Evolutionary conservation across 2,888 invertebrate genomes (phyloP).

Genomic region (Anagyrus pseudococci): DNA sequence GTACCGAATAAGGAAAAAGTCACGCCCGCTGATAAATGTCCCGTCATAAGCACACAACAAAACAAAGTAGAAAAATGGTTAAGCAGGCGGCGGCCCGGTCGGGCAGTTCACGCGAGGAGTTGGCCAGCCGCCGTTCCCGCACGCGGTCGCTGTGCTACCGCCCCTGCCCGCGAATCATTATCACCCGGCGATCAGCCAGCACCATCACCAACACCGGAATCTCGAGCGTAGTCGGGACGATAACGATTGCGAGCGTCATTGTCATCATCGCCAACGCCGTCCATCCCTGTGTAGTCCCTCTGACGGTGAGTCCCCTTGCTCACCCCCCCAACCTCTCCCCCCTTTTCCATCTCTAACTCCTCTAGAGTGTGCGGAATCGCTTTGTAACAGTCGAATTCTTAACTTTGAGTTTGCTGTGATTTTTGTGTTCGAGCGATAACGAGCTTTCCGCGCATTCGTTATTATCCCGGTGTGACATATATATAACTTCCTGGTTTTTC

Average conservation of each 20-base stretch:
- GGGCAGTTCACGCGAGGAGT: constrained; percentile 54
- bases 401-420: too few relatives aligned
- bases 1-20: too few relatives aligned
- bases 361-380: too few relatives aligned
- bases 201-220: constrained; percentile 41
- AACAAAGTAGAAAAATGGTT: constrained; percentile 13
- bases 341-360: too few relatives aligned
- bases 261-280: constrained; percentile 11
- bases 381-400: too few relatives aligned
- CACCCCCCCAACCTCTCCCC: not conserved
- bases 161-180: constrained; percentile 62
- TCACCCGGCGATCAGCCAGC: constrained; percentile 43
- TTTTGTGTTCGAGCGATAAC: too few relatives aligned
- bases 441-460: too few relatives aligned
- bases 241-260: constrained; percentile 16
- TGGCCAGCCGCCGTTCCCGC: constrained; percentile 64
- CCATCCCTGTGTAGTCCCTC: constrained; percentile 27
- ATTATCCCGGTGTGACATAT: too few relatives aligned
- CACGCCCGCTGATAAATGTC: too few relatives aligned
- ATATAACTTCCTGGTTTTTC: too few relatives aligned
- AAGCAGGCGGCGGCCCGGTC: constrained; percentile 11
- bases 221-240: constrained; percentile 13
- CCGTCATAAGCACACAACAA: constrained; percentile 8
- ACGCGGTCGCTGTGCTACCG: constrained; percentile 70
- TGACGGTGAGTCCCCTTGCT: constrained; percentile 34